A percentile compares a stretch with the other conserved stretches of the same genome.
These are phyloP conservation scores for Cryptomyrus ogoouensis DNA, from an alignment of 2,113 vertebrate species.

Conservation along the genomic window DNA sequence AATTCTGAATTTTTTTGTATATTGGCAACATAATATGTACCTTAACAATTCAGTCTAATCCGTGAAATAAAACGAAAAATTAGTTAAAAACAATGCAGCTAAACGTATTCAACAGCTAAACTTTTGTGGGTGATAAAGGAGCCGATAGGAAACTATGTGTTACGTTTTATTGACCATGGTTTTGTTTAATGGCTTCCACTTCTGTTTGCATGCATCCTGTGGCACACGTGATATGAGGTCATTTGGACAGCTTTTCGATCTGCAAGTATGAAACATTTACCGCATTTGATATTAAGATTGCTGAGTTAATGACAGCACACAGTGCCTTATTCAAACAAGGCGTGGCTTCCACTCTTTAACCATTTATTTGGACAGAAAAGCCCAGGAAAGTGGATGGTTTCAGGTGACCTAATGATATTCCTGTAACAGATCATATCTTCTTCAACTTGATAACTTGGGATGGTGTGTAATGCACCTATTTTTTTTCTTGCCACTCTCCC, in stretches of 20 bases:
- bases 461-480: background rate
- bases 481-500: background rate
- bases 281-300: background rate
- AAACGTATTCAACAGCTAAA: background rate
- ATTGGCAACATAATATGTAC: background rate
- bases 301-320: background rate
- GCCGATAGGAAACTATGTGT: background rate
- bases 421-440: background rate
- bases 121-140: background rate
- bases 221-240: background rate
- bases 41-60: background rate
- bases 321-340: conserved; percentile 17
- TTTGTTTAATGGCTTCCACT: background rate
- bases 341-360: background rate
- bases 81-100: background rate
- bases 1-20: background rate
- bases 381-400: background rate
- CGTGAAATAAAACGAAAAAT: background rate
- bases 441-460: background rate
- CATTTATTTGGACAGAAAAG: background rate
- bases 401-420: background rate
- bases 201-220: background rate
- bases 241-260: background rate
- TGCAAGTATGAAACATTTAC: background rate
- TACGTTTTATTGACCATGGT: background rate